Evolutionary conservation across 1,140 invertebrate genomes (phyloP).

Genomic region (Wiebesia pumilae): DNA sequence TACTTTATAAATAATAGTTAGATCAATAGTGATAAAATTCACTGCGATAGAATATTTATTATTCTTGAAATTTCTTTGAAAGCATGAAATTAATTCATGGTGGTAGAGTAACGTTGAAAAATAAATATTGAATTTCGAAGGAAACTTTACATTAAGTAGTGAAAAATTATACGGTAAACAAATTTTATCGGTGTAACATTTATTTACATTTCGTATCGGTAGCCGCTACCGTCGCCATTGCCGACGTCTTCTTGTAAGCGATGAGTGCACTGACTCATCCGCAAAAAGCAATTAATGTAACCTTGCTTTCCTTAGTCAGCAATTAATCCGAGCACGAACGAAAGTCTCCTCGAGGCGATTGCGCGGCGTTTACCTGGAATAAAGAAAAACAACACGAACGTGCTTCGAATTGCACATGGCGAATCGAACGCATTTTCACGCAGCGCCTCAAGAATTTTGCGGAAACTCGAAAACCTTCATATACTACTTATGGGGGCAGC

Average conservation of each 20-base stretch:
- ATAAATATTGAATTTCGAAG: slow-evolving; percentile 21
- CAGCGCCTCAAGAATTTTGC: slow-evolving; percentile 55
- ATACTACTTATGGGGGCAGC: slow-evolving; percentile 33
- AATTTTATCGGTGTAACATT: slow-evolving; percentile 42
- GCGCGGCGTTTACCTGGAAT: slow-evolving; percentile 66
- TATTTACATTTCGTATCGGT: slow-evolving; percentile 28
- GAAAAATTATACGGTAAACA: slow-evolving; percentile 33
- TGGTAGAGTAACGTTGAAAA: slow-evolving; percentile 23
- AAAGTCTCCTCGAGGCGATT: slow-evolving; percentile 65
- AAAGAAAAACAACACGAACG: slow-evolving; percentile 64
- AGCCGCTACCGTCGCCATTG: background rate
- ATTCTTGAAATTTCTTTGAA: slow-evolving; percentile 29
- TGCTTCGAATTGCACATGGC: slow-evolving; percentile 62
- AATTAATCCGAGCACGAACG: slow-evolving; percentile 69
- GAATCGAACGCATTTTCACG: slow-evolving; percentile 45
- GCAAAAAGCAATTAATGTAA: slow-evolving; percentile 63
- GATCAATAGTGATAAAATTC: slow-evolving; percentile 10
- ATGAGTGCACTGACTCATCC: slow-evolving; percentile 56
- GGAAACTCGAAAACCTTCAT: slow-evolving; percentile 54
- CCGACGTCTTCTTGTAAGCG: background rate
- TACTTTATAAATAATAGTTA: background rate
- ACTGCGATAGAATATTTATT: slow-evolving; percentile 28
- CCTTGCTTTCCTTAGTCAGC: slow-evolving; percentile 70
- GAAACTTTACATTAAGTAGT: background rate
- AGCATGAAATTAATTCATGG: slow-evolving; percentile 40